Evolutionary conservation across 2,797 vertebrate species (phyloP).

Genomic region (Gambusia yucatana): DNA sequence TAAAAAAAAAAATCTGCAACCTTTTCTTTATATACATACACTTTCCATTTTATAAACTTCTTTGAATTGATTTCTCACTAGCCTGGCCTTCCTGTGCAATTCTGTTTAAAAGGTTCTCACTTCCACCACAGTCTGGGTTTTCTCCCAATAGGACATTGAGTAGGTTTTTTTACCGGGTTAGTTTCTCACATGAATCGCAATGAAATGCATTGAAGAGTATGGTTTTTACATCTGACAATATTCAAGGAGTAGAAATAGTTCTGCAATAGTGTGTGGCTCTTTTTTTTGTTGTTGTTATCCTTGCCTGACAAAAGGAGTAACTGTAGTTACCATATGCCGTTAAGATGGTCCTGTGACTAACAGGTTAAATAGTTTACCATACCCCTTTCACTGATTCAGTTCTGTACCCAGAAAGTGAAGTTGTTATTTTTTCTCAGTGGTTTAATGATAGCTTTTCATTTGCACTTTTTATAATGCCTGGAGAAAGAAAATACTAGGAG

Average conservation of each 20-base stretch:
- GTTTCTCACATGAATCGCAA: neutral
- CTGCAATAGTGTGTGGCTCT: neutral
- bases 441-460: neutral
- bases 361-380: neutral
- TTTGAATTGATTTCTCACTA: neutral
- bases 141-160: too few relatives aligned
- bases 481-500: conserved; percentile 1
- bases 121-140: too few relatives aligned
- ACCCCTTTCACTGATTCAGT: neutral
- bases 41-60: neutral
- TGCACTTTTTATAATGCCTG: neutral
- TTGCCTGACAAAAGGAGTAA: neutral
- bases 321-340: neutral
- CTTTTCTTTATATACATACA: neutral
- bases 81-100: too few relatives aligned
- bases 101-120: too few relatives aligned
- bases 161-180: too few relatives aligned
- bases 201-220: neutral
- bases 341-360: neutral
- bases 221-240: neutral
- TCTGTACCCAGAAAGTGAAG: neutral
- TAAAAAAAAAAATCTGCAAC: neutral
- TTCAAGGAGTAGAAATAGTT: neutral
- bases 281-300: too few relatives aligned
- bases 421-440: neutral